These are phyloP conservation scores for Belgica antarctica DNA, from an alignment of 2,888 invertebrate genomes.

Conservation along the genomic window DNA sequence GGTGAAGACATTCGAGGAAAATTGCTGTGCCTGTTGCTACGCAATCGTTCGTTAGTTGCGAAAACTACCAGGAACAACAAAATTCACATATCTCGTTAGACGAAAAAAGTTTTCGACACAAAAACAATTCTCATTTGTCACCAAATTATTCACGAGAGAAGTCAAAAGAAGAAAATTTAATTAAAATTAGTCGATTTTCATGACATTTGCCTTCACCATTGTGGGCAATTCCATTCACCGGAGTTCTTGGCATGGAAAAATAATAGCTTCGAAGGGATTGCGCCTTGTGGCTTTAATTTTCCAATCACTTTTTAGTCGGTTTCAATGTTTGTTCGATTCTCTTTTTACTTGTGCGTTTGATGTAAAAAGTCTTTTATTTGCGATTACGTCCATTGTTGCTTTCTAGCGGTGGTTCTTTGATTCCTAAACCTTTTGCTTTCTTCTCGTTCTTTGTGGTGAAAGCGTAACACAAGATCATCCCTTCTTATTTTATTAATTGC, in stretches of 20 bases:
- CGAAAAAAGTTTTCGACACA: not conserved
- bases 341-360: constrained; percentile 33
- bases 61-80: no score
- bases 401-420: not conserved
- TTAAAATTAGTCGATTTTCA: constrained; percentile 18
- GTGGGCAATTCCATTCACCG: no score
- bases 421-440: constrained; percentile 14
- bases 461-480: constrained; percentile 22
- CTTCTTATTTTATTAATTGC: constrained; percentile 38
- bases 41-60: constrained; percentile 14
- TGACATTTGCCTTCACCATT: constrained; percentile 16
- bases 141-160: not conserved
- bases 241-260: constrained; percentile 28
- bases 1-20: not conserved
- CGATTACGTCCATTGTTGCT: constrained; percentile 35
- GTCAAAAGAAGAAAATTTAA: constrained; percentile 31
- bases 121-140: not conserved
- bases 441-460: constrained; percentile 16
- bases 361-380: constrained; percentile 32
- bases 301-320: not conserved
- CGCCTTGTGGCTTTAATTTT: constrained; percentile 38
- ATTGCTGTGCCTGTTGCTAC: not conserved
- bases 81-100: no score
- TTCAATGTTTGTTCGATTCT: not conserved
- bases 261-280: constrained; percentile 22